Base-by-base conservation (phyloP, 2,888 invertebrate species). In the Patella caerulea region DNA sequence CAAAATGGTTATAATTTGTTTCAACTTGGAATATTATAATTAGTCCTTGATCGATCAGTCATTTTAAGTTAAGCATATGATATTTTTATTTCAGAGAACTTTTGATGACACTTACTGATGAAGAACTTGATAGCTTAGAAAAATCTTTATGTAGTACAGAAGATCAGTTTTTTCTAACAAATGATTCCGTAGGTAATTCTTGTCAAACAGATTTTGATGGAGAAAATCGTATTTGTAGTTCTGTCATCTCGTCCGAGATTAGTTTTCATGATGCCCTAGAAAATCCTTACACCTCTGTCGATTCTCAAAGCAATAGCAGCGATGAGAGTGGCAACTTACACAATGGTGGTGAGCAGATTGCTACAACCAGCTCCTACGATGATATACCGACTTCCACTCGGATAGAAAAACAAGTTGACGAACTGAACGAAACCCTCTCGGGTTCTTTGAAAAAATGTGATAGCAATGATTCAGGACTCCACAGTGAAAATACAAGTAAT, bases 141-240 rank as follows among this genome's bases (percentile, higher is more conserved):
- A 95, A 96, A 86, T 92, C 97, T 82, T 93, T 98, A 75, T 98
- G 98, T 91, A 97, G 97, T 87, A 96, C 96, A 86, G 97, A 98
- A 69, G 88, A 88, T 45, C 87, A 88, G 11, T 84, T 82, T 12
- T 83, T 85, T 45, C 77, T 84, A 17, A 78, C 83, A 24, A 78
- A 81, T 17, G 65, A 72, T 29, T 54, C 71, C 15, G 69, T 69
- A 19, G 73, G 73, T 52, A 71, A 70, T 45, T 71, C 71, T 15
- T 55, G 72, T 34, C 76, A 76, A 45, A 76, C 76, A 59, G 76
- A 76, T 24, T 76, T 76, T 14, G 56, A 71, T 5, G 55, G 53
- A 19, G 69, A 65, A 15, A 24, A 65, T 65, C 19, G 24, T 12
- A 45, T 45, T 45, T 45, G 45, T 45, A 65, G 24, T 14, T 65